A percentile compares a stretch with the other conserved stretches of the same genome.
phyloP scores from a whole-genome alignment of 2,888 invertebrate species.

The Polydrusus tereticollis region DNA sequence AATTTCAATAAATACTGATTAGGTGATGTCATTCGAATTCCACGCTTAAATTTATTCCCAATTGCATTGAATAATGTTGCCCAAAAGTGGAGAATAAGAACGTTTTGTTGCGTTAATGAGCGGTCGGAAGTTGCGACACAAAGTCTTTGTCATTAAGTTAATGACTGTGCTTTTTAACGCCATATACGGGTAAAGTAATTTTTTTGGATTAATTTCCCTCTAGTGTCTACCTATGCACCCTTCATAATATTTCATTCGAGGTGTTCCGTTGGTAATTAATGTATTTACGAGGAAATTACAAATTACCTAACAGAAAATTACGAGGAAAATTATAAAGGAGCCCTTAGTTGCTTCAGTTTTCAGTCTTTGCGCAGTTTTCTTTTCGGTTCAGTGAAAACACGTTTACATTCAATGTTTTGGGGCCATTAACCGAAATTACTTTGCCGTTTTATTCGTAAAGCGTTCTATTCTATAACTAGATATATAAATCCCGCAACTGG shows the following conservation, averaged over 20 bases:
- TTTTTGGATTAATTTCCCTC: background rate
- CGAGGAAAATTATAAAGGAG: too few species aligned
- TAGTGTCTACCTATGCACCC: background rate
- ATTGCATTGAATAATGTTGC: background rate
- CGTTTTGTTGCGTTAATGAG: background rate
- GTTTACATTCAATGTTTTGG: too few species aligned
- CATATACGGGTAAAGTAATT: background rate
- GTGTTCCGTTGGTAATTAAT: too few species aligned
- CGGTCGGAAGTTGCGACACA: background rate
- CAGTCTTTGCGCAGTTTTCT: too few species aligned
- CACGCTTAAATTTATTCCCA: conserved; percentile 7
- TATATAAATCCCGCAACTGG: background rate
- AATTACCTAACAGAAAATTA: too few species aligned
- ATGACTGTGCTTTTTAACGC: background rate
- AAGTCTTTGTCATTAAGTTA: background rate
- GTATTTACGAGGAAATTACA: too few species aligned
- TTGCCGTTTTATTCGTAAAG: background rate
- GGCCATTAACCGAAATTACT: background rate
- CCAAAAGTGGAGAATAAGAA: conserved; percentile 12
- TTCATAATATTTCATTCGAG: too few species aligned
- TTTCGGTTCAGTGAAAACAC: too few species aligned
- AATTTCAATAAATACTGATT: conserved; percentile 12
- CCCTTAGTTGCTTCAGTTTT: too few species aligned
- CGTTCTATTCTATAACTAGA: background rate
- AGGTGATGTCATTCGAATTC: conserved; percentile 27